phyloP scores from a whole-genome alignment of 2,797 vertebrate species.

The Apogon talboti region DNA sequence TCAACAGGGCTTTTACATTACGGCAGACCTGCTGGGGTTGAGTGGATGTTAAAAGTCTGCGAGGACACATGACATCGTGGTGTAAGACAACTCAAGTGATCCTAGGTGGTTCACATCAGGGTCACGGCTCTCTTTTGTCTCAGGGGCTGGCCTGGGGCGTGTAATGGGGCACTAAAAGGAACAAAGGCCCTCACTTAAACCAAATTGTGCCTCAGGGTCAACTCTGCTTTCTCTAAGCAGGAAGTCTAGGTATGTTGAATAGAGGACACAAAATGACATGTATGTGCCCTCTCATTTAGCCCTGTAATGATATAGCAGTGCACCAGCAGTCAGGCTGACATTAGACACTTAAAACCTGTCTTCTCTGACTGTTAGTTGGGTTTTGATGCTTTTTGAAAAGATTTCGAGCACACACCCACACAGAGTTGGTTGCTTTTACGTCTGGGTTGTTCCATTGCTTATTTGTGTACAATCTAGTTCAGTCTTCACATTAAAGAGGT shows the following conservation, averaged over 20 bases:
- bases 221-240: constrained; percentile 63
- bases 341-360: constrained; percentile 46
- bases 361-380: constrained; percentile 37
- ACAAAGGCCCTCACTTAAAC: constrained; percentile 70
- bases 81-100: constrained; percentile 62
- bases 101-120: constrained; percentile 63
- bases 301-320: constrained; percentile 63
- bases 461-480: background rate
- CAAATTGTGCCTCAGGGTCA: constrained; percentile 48
- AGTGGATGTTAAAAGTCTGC: constrained; percentile 46
- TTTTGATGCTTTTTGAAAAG: constrained; percentile 37
- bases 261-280: constrained; percentile 58
- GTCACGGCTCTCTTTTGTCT: constrained; percentile 67
- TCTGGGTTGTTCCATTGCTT: background rate
- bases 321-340: constrained; percentile 38
- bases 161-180: constrained; percentile 60
- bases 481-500: constrained; percentile 17
- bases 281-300: constrained; percentile 64
- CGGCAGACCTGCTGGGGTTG: constrained; percentile 45
- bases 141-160: constrained; percentile 27
- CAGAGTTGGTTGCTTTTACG: constrained; percentile 7
- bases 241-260: constrained; percentile 56
- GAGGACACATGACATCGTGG: constrained; percentile 47
- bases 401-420: constrained; percentile 5
- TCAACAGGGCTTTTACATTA: constrained; percentile 26